Base-by-base conservation (phyloP, 2,888 invertebrate species). In the Alitta virens region DNA sequence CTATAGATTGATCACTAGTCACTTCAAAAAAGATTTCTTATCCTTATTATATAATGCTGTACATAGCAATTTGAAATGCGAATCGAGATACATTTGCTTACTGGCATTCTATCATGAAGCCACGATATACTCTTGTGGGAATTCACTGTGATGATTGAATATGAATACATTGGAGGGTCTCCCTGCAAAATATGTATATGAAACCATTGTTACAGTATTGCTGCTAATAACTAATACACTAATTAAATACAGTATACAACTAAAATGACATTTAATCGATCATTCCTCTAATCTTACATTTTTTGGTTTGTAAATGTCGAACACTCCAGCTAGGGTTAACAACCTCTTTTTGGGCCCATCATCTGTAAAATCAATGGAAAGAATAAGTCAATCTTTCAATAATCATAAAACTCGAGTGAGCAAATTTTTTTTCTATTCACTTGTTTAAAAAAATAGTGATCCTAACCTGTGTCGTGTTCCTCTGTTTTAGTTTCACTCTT, bases 61-160 rank as follows among this genome's bases (percentile, higher is more conserved):
- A n/a, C n/a, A n/a, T n/a, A 14, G 7, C 21, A 21, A 21, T 16
- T 7, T 9, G 18, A 9, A 50, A 38, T 16, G 12, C 16, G 7
- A 40, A 16, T 18, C 21, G 18, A 43, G 18, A 16, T 23, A 12
- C n/a, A 27, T 2, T n/a, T 43, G 62, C 64, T 60, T 55, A 68
- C 69, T n/a, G 69, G 69, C 69, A 69, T 69, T 46, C 69, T 52
- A 16, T 69, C 59, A 54, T 69, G 69, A 5, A 69, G 24, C 60
- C 59, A 68, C 1, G 54, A 52, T 14, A 69, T 23, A 3, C 56
- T 53, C 24, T 62, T 60, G 60, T 69, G 68, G 14, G 69, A 63
- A 46, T 89, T 88, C 85, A 88, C 90, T 18, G 92, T 92, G 53
- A 92, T 88, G 1, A 92, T 84, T 51, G 89, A 86, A 77, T 90